These are phyloP conservation scores for Drosophila biarmipes DNA, from an alignment of 1,140 invertebrate species.

Conservation along the genomic window DNA sequence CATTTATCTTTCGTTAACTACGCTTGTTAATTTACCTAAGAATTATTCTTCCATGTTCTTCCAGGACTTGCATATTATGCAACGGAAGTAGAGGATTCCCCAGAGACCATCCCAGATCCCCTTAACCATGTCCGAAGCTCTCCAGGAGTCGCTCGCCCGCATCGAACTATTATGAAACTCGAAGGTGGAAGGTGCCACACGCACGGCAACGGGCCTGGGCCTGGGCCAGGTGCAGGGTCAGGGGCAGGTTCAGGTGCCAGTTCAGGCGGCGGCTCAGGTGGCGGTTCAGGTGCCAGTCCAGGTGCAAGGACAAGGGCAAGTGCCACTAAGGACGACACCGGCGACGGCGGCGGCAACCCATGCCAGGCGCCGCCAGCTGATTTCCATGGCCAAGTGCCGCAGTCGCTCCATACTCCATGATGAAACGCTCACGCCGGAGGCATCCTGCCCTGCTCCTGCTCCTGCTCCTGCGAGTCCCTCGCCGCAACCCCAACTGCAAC, in stretches of 20 bases:
- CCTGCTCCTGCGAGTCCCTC: constrained; percentile 31
- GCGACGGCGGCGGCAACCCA: constrained; percentile 53
- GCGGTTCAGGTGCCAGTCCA: constrained; percentile 18
- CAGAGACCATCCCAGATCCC: constrained; percentile 9
- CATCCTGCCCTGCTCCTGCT: constrained; percentile 20
- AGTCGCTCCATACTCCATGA: constrained; percentile 64
- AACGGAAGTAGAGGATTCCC: constrained; percentile 32
- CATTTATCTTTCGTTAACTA: too few species aligned
- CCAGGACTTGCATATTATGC: constrained; percentile 46
- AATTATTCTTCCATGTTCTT: background rate
- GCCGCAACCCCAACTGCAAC: constrained; percentile 30
- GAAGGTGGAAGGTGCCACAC: constrained; percentile 66
- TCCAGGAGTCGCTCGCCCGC: constrained; percentile 42
- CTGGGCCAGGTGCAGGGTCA: constrained; percentile 36
- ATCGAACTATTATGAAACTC: constrained; percentile 74
- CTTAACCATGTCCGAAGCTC: constrained; percentile 45
- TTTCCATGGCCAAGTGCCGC: constrained; percentile 75
- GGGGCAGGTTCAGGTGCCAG: constrained; percentile 28
- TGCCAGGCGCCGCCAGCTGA: constrained; percentile 65
- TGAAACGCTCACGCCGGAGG: constrained; percentile 40
- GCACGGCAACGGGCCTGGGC: constrained; percentile 61
- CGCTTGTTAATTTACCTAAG: background rate
- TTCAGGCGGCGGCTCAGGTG: constrained; percentile 26
- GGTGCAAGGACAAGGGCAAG: constrained; percentile 29
- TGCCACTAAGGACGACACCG: constrained; percentile 38